phyloP scores from a whole-genome alignment of 2,113 vertebrate genomes.

The Megaleporinus macrocephalus region DNA sequence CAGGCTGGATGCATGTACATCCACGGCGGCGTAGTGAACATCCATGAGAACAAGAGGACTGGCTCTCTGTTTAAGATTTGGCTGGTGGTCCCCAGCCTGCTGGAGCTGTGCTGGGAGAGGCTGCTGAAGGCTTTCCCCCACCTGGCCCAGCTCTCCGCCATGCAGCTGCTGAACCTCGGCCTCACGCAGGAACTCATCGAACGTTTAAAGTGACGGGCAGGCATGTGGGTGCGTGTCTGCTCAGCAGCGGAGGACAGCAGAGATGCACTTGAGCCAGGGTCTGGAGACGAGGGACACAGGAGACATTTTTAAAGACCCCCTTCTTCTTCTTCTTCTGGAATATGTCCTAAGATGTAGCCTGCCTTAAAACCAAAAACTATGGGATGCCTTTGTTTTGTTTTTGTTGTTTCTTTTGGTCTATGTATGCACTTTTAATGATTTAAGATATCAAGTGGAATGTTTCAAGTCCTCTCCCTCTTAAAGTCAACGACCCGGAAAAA shows the following conservation, averaged over 20 bases:
- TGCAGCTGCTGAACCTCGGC: slow-evolving; percentile 93
- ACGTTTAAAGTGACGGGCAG: slow-evolving; percentile 84
- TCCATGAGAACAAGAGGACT: slow-evolving; percentile 96
- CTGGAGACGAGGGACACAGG: slow-evolving; percentile 54
- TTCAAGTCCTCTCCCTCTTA: slow-evolving; percentile 59
- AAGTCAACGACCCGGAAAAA: slow-evolving; percentile 48
- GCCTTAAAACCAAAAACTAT: slow-evolving; percentile 80
- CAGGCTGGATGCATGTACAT: slow-evolving; percentile 99
- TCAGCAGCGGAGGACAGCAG: slow-evolving; percentile 17
- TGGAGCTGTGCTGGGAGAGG: slow-evolving; percentile 97
- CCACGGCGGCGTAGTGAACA: slow-evolving; percentile 96
- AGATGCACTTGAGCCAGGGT: slow-evolving; percentile 39
- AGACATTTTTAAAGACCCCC: slow-evolving; percentile 36
- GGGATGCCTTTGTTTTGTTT: slow-evolving; percentile 73
- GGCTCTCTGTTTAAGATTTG: slow-evolving; percentile 97
- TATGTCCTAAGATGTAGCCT: slow-evolving; percentile 61
- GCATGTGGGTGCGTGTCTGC: not conserved
- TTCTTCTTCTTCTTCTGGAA: slow-evolving; percentile 40
- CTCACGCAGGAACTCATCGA: slow-evolving; percentile 95
- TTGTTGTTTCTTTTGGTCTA: slow-evolving; percentile 32
- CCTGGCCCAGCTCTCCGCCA: slow-evolving; percentile 82
- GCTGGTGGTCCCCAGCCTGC: slow-evolving; percentile 92
- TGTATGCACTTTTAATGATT: slow-evolving; percentile 59
- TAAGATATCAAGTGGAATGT: slow-evolving; percentile 57
- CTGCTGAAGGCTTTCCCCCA: slow-evolving; percentile 89